These are phyloP conservation scores for Netelia virgata DNA, from an alignment of 2,888 invertebrate species.

Conservation along the genomic window DNA sequence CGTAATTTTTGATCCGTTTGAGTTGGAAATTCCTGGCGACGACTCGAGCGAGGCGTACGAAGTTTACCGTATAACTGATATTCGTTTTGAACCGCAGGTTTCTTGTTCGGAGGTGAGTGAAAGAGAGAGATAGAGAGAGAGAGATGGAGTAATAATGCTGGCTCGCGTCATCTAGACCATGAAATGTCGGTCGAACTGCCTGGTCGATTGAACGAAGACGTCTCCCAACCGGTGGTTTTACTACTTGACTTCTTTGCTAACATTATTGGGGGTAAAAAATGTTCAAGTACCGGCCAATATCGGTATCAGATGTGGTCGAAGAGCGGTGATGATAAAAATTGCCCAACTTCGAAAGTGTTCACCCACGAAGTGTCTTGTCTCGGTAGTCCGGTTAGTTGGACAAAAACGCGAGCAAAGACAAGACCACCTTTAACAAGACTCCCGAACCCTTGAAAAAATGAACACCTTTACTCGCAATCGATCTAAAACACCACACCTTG, in stretches of 20 bases:
- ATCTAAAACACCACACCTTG: not conserved
- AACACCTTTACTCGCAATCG: not conserved
- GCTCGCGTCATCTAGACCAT: slow-evolving; percentile 65
- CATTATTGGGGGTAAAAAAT: not conserved
- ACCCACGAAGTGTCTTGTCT: not conserved
- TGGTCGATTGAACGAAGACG: slow-evolving; percentile 56
- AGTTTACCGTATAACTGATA: slow-evolving; percentile 45
- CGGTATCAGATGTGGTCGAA: not conserved
- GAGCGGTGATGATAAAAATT: not conserved
- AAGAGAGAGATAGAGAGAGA: slow-evolving; percentile 45
- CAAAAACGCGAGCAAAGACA: no score
- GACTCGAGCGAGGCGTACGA: slow-evolving; percentile 40
- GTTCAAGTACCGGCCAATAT: not conserved
- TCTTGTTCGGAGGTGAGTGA: slow-evolving; percentile 20
- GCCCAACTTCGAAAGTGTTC: not conserved
- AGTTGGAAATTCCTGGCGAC: slow-evolving; percentile 45
- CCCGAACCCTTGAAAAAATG: no score
- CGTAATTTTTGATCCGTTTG: slow-evolving; percentile 38
- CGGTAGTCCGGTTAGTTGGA: no score
- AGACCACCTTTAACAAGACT: no score
- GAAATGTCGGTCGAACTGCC: slow-evolving; percentile 67
- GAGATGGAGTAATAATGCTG: slow-evolving; percentile 29
- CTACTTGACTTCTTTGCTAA: not conserved
- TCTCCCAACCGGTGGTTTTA: slow-evolving; percentile 29
- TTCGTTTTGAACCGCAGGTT: slow-evolving; percentile 50